Percentiles rank a stretch among this genome's conserved stretches.
phyloP scores from a whole-genome alignment of 2,113 vertebrate species.

The Cyprinodon variegatus region DNA sequence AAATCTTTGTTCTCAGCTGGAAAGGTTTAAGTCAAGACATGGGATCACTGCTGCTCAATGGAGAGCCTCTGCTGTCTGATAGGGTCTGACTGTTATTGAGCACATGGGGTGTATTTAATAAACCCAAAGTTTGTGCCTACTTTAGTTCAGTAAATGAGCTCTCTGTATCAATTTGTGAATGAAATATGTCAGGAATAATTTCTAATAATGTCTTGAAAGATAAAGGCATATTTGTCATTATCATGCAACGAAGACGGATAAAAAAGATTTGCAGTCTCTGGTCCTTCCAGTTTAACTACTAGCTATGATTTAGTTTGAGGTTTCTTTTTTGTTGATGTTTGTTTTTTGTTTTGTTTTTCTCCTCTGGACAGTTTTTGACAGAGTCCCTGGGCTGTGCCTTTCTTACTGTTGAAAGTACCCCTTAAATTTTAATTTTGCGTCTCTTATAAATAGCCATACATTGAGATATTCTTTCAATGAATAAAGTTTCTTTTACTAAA shows the following conservation, averaged over 20 bases:
- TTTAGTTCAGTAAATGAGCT: constrained; percentile 66
- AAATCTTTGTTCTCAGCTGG: constrained; percentile 68
- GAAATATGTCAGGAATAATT: constrained; percentile 53
- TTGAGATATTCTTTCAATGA: too few relatives aligned
- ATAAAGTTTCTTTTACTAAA: not conserved
- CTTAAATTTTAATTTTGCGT: too few relatives aligned
- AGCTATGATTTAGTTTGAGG: not conserved
- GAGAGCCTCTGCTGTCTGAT: constrained; percentile 62
- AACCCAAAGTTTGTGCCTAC: constrained; percentile 69
- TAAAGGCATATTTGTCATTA: constrained; percentile 8
- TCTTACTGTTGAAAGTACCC: too few relatives aligned
- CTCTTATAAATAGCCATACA: too few relatives aligned
- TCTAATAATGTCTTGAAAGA: constrained; percentile 33
- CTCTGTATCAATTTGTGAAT: constrained; percentile 64
- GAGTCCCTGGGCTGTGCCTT: too few relatives aligned
- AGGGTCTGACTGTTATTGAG: constrained; percentile 71
- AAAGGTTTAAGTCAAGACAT: constrained; percentile 57
- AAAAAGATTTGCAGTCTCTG: not conserved
- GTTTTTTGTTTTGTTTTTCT: not conserved
- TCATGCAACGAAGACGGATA: constrained; percentile 7
- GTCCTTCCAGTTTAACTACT: not conserved
- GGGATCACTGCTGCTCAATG: constrained; percentile 64
- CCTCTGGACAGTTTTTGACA: not conserved
- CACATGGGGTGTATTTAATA: constrained; percentile 75
- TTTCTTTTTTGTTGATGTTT: not conserved